Percentiles rank a stretch among this genome's conserved stretches.
Conservation (phyloP, 2,797 vertebrate genomes). For the Molossus molossus region DNA sequence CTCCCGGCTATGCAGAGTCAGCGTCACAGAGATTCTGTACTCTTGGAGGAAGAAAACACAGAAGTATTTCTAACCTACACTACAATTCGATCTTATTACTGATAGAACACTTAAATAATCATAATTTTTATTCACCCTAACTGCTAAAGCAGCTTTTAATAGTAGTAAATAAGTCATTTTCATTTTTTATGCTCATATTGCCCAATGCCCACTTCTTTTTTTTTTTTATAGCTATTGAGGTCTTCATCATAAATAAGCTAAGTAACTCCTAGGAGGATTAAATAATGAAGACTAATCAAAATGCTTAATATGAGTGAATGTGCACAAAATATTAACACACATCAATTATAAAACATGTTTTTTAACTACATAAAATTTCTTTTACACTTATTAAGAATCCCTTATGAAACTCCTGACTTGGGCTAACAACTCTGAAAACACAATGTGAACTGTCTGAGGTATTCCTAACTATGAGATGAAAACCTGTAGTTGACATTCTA, state of each 20-base stretch:
- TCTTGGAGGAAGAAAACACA: slow-evolving; percentile 4
- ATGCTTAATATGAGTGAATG: slow-evolving; percentile 41
- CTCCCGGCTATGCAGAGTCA: not conserved
- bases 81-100: slow-evolving; percentile 59
- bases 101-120: slow-evolving; percentile 66
- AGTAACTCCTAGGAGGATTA: slow-evolving; percentile 43
- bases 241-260: slow-evolving; percentile 44
- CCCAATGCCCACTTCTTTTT: not conserved
- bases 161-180: slow-evolving; percentile 78
- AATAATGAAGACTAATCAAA: slow-evolving; percentile 68
- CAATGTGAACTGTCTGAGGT: not conserved
- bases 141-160: slow-evolving; percentile 69
- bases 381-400: slow-evolving; percentile 59
- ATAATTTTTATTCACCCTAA: slow-evolving; percentile 73
- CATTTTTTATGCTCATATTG: slow-evolving; percentile 51
- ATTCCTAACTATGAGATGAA: slow-evolving; percentile 70
- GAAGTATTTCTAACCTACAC: slow-evolving; percentile 3
- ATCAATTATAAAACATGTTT: slow-evolving; percentile 57
- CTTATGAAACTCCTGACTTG: slow-evolving; percentile 63
- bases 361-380: slow-evolving; percentile 13
- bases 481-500: slow-evolving; percentile 52
- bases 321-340: slow-evolving; percentile 27
- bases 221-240: slow-evolving; percentile 42
- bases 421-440: slow-evolving; percentile 68
- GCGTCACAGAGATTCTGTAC: not conserved